Evolutionary conservation across 2,888 invertebrate genomes (phyloP), one percentile per base, ranked within the genome.

Genomic region (Noctua fimbriata): DNA sequence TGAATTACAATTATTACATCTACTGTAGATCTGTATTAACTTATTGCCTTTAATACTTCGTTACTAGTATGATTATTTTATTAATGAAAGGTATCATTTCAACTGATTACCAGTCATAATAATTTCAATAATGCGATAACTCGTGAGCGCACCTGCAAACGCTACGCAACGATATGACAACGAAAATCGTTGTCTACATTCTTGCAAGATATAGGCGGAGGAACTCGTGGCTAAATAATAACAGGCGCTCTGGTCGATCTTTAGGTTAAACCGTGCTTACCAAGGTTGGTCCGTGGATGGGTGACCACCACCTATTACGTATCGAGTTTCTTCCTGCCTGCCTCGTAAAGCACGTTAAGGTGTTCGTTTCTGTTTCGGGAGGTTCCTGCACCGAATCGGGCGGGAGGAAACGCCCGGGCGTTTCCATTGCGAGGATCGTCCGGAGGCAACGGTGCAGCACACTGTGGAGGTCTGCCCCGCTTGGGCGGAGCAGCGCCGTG

Each of bases 1-100:
- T 83, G 89, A 88, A 88, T 90, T 76, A 72, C 55, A 69, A 69
- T 81, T 70, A 83, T 82, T 83, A 84, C 47, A 76, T 58, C 12
- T 73, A 63, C 21, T 5, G 52, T 55, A 47, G 28, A 76, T 73
- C 28, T 9, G 7, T 69, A 66, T 49, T 71, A 83, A 65, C 21
- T 82, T 69, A 65, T 52, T 70, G n/a, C 32, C 5, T 41, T 32
- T 65, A 70, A 60, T 71, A 73, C 16, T 85, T 49, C 41, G 63
- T 72, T 63, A 41, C 21, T 1, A 5, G 6, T 41, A 36, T 44
- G 49, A 67, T 52, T 47, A 71, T 63, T 69, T 41, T 58, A 28
- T 63, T 63, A 63, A 69, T 69, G 9, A 49, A 47, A 18, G 0
- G 12, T 76, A 24, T 28, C 1, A 76, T 60, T 60, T 44, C 12